Percentiles rank a stretch among this genome's conserved stretches.
Evolutionary conservation across 2,888 invertebrate genomes (phyloP).

Genomic region (Drosophila formosana): DNA sequence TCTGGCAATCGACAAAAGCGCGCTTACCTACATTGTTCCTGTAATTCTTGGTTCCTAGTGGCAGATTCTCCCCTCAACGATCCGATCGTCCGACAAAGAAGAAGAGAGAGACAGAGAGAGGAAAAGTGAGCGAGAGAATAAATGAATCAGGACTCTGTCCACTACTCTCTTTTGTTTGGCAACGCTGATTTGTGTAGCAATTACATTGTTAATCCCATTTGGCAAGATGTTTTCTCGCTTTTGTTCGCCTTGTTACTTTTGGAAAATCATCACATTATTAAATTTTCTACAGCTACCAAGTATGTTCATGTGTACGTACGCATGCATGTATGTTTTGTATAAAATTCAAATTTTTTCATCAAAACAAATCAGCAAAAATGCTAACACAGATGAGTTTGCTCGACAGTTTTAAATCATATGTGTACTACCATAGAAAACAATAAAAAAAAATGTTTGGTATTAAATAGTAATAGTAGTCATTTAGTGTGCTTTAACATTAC

Average conservation of each 20-base stretch:
- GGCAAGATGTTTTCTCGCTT: constrained; percentile 48
- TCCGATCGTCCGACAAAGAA: not conserved
- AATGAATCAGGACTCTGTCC: constrained; percentile 13
- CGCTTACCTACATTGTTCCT: constrained; percentile 22
- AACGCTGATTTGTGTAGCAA: constrained; percentile 65
- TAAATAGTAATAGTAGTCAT: too few species aligned
- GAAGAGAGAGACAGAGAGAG: not conserved
- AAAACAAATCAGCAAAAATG: too few species aligned
- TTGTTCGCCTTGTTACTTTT: constrained; percentile 42
- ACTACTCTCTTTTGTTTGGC: constrained; percentile 37
- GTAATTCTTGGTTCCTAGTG: constrained; percentile 15
- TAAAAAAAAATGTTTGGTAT: too few species aligned
- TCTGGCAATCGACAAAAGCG: constrained; percentile 4
- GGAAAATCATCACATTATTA: constrained; percentile 36
- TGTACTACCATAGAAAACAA: too few species aligned
- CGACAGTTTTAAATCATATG: too few species aligned
- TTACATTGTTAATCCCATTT: constrained; percentile 77
- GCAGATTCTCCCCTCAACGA: constrained; percentile 22
- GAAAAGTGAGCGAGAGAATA: not conserved
- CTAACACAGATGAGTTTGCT: too few species aligned
- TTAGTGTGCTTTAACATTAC: too few species aligned
- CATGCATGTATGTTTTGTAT: not conserved
- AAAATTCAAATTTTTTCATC: too few species aligned
- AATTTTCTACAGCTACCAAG: not conserved
- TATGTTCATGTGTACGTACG: not conserved